Evolutionary conservation across 2,888 invertebrate genomes (phyloP), one percentile per base, ranked within the genome.

Genomic region (Furcula furcula): DNA sequence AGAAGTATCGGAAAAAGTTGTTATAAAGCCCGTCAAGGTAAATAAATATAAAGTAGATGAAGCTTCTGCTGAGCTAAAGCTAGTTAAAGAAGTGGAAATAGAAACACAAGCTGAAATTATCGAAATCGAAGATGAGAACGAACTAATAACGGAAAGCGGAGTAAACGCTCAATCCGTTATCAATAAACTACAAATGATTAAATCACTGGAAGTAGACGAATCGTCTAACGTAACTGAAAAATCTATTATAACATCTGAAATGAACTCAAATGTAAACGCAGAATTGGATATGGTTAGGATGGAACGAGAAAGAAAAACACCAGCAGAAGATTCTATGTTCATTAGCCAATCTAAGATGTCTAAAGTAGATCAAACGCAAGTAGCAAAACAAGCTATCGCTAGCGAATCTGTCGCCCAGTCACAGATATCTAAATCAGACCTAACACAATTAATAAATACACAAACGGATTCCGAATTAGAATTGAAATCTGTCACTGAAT

Each of bases 11-110:
- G 47, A 54, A 39, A 41, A 44, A 2, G 35, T 46, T 7, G 36
- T 50, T 13, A 4, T 47, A 2, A 48, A 36, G 47, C 41, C 45
- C 20, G 32, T 15, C 22, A 58, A 49, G 16, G 22, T 37, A 10
- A 29, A 25, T 9, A 45, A 42, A 7, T 28, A 28, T 3, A 46
- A 40, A 3, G 29, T 39, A 10, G 40, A 46, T 9, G 68, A 71
- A 26, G 71, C 56, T 31, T 64, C 49, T 18, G 65, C 65, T 10
- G 56, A 57, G 4, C 29, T 74, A 0, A 71, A 70, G 43, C 60
- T 74, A 13, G 42, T 64, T 0, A 74, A 74, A 46, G 50, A 45
- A 30, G 43, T 46, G 10, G 59, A 55, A 22, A 37, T 42, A 4
- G 48, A 50, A 11, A 25, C 53, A 19, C 40, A 46, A 25, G 41